Evolutionary conservation across 1,140 invertebrate genomes (phyloP), one percentile per base, ranked within the genome.

Genomic region (Bombus fervidus): DNA sequence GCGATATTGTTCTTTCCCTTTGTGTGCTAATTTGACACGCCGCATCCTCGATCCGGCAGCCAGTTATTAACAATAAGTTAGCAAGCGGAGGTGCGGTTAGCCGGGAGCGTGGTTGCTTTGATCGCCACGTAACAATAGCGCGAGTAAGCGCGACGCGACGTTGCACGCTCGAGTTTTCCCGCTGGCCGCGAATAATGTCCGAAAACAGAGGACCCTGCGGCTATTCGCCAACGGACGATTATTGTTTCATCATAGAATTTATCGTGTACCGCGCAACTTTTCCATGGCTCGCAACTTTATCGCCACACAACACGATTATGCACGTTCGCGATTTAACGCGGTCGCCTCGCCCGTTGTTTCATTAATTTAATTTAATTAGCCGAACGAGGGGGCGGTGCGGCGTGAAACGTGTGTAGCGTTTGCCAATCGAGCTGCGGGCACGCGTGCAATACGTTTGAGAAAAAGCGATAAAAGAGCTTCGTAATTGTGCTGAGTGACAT

Each of bases 61-160:
- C 28, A 31, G 73, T 75, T 53, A 47, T 75, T 53, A 75, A 53
- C 73, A 75, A 75, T 53, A 53, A 53, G 73, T 75, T 75, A 75
- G 18, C 43, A 9, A 25, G 41, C 28, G 15, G n/a, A 47, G 43
- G 18, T 39, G 31, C n/a, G 41, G 41, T 73, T 73, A 73, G n/a
- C 39, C 12, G 4, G 37, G 2, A 43, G 41, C 73, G 31, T 53
- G 9, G 41, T 25, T 18, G 41, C 72, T 74, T 74, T 74, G 41
- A 31, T 75, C 73, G n/a, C 31, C 18, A 22, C 18, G 43, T 6
- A 53, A 75, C 41, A 53, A 75, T 53, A 31, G 15, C 39, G 41
- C 41, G 28, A 28, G 37, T 53, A 53, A 53, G 39, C 69, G 68
- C 68, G 22, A 37, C 34, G 34, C 34, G 22, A 37, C 39, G 37